Percentiles rank a stretch among this genome's conserved stretches.
Conservation (phyloP, 2,888 invertebrate species). For the Aquatica leii region DNA sequence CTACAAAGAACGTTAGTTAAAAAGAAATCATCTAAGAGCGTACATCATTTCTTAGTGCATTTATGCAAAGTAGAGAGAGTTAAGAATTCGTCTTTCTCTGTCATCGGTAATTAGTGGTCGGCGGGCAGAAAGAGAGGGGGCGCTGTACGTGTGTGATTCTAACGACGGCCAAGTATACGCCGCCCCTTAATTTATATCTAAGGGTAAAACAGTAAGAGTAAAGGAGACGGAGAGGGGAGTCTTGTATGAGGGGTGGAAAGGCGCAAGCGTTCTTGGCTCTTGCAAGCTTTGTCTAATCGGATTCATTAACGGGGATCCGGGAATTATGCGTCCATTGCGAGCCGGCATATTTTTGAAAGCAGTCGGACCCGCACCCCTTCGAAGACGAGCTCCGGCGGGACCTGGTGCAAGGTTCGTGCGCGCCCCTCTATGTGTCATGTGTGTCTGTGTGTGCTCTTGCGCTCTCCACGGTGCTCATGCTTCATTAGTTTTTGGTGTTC, state of each 20-base stretch:
- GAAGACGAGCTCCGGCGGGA: constrained; percentile 52
- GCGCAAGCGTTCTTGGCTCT: constrained; percentile 62
- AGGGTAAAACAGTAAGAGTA: constrained; percentile 62
- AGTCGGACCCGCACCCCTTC: constrained; percentile 59
- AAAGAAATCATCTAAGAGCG: constrained; percentile 54
- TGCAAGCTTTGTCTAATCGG: constrained; percentile 66
- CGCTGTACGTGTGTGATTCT: constrained; percentile 59
- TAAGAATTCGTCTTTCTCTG: constrained; percentile 48
- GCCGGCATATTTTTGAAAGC: constrained; percentile 64
- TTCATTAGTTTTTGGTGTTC: constrained; percentile 40
- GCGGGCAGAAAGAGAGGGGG: constrained; percentile 55
- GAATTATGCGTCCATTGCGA: constrained; percentile 66
- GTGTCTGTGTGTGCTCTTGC: constrained; percentile 40
- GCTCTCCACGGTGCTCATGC: constrained; percentile 37
- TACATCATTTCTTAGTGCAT: constrained; percentile 56
- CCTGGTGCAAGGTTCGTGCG: constrained; percentile 48
- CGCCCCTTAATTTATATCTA: constrained; percentile 63
- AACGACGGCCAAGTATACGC: constrained; percentile 60
- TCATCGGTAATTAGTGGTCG: constrained; percentile 62
- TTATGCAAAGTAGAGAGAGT: constrained; percentile 60
- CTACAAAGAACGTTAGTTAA: constrained; percentile 58
- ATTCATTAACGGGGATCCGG: constrained; percentile 68
- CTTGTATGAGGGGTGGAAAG: constrained; percentile 47
- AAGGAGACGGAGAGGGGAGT: constrained; percentile 44
- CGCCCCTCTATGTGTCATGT: constrained; percentile 36